Evolutionary conservation across 2,113 vertebrate genomes (phyloP).

Genomic region (Hyla sarda): DNA sequence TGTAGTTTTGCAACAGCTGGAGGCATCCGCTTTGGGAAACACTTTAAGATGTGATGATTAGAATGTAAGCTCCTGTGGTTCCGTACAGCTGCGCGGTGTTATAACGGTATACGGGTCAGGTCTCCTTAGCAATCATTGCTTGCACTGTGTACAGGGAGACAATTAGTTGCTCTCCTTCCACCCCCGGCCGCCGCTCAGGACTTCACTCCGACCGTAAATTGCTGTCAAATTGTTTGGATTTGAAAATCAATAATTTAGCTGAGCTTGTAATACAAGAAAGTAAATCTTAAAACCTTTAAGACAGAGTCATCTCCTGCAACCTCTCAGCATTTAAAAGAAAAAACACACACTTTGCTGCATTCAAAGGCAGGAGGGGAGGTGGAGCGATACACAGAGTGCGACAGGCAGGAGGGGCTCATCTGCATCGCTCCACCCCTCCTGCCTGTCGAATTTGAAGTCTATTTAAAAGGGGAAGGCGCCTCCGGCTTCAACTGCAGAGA

Average conservation of each 20-base stretch:
- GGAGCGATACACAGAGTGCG: conserved; percentile 14
- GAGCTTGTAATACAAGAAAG: neutral
- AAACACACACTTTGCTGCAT: neutral
- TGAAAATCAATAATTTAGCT: neutral
- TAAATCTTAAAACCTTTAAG: neutral
- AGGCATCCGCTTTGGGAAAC: too few species aligned
- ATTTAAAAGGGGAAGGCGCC: conserved; percentile 10
- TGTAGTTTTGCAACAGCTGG: too few species aligned
- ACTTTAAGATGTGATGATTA: neutral
- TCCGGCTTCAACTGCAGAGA: neutral
- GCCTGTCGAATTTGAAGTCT: neutral
- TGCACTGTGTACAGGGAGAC: neutral
- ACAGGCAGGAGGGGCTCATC: too few species aligned
- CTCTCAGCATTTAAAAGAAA: too few species aligned
- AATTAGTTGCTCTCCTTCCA: neutral
- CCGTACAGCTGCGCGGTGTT: too few species aligned
- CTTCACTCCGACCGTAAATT: neutral
- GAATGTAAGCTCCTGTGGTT: neutral
- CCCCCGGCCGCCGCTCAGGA: neutral
- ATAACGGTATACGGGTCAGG: too few species aligned
- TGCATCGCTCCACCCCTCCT: too few species aligned
- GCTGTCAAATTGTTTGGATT: conserved; percentile 16
- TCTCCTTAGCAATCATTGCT: too few species aligned
- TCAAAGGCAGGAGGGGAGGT: neutral
- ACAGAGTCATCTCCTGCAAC: neutral